Conservation (phyloP, 1,140 invertebrate genomes). For the Oryctes rhinoceros region DNA sequence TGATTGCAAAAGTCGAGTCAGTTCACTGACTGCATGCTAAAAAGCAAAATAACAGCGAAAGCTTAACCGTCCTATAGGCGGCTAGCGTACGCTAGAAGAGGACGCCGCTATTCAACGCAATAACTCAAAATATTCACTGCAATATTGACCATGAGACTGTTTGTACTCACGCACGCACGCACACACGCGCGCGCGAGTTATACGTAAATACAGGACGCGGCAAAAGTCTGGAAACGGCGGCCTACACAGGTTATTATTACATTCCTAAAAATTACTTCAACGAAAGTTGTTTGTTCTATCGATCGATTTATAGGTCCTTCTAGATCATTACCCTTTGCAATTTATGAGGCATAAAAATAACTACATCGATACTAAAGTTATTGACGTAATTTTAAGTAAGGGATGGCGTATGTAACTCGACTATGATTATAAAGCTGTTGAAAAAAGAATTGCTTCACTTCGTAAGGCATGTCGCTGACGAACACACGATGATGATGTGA, state of each 20-base stretch:
- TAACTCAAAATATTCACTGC: conserved; percentile 44
- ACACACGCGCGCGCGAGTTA: neutral
- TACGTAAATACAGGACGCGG: conserved; percentile 15
- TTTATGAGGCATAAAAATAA: neutral
- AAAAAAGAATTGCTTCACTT: too few species aligned
- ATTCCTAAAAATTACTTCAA: neutral
- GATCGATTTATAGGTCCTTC: neutral
- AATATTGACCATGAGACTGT: conserved; percentile 43
- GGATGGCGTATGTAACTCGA: too few species aligned
- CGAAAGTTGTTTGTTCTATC: neutral
- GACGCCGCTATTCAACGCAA: conserved; percentile 16
- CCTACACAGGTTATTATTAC: conserved; percentile 13
- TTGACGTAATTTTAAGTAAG: too few species aligned
- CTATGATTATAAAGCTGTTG: too few species aligned
- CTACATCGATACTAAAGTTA: too few species aligned
- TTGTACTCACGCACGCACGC: conserved; percentile 37
- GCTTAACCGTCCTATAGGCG: neutral
- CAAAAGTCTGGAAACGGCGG: conserved; percentile 18
- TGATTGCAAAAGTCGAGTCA: conserved; percentile 53
- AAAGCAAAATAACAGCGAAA: conserved; percentile 48
- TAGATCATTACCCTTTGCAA: neutral
- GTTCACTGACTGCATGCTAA: conserved; percentile 56
- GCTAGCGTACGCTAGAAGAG: conserved; percentile 16
- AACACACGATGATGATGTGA: too few species aligned
- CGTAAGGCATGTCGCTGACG: too few species aligned